Conservation (phyloP, 1,140 invertebrate genomes). For the Aleiodes sp. region DNA sequence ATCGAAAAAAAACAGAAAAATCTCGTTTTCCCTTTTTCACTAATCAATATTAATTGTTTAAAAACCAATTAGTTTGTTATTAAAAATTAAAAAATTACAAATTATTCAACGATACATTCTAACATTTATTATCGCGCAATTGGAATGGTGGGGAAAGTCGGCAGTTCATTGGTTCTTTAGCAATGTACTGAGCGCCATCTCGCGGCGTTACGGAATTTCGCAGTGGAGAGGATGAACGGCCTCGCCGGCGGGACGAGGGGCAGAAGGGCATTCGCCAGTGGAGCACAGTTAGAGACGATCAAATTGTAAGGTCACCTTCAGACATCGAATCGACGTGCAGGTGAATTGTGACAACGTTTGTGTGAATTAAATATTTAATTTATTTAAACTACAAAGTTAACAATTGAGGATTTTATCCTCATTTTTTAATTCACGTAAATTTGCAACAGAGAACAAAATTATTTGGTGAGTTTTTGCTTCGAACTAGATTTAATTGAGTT, state of each 20-base stretch:
- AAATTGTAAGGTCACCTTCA: slow-evolving; percentile 56
- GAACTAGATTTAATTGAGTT: background rate
- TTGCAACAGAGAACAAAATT: too few relatives aligned
- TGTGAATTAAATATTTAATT: slow-evolving; percentile 2
- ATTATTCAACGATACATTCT: too few relatives aligned
- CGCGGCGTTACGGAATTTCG: too few relatives aligned
- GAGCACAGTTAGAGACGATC: slow-evolving; percentile 22
- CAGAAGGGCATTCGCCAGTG: background rate
- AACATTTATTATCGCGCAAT: too few relatives aligned
- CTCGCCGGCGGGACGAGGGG: background rate
- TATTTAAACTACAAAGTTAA: background rate
- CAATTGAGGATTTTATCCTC: background rate
- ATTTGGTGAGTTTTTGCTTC: background rate
- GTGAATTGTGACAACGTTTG: slow-evolving; percentile 32
- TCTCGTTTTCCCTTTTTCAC: too few relatives aligned
- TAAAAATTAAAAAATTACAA: background rate
- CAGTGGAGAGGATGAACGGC: too few relatives aligned
- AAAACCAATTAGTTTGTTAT: slow-evolving; percentile 16
- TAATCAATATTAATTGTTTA: too few relatives aligned
- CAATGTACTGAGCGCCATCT: too few relatives aligned
- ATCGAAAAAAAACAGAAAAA: too few relatives aligned
- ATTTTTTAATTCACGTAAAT: background rate
- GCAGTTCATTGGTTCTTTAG: too few relatives aligned
- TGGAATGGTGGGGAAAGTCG: background rate
- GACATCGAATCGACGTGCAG: slow-evolving; percentile 40